Evolutionary conservation across 1,140 invertebrate species (phyloP).

Genomic region (Drosophila leontia): DNA sequence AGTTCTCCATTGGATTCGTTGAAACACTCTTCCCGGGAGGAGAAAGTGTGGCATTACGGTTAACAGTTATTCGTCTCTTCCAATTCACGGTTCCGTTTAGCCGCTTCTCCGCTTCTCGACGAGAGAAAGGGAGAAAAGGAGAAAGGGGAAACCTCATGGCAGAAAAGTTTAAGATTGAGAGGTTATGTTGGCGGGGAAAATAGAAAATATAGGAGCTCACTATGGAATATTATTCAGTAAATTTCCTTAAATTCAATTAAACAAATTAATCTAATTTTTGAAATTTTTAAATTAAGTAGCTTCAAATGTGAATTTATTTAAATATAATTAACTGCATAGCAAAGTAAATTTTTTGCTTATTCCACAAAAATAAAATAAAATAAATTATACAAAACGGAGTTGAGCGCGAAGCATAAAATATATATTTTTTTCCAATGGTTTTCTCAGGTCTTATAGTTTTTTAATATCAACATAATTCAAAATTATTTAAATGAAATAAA

Average conservation of each 20-base stretch:
- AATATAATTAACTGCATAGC: not conserved
- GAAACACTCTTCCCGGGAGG: not conserved
- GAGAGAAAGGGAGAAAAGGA: constrained; percentile 15
- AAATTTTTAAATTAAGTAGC: not conserved
- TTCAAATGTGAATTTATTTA: too few relatives aligned
- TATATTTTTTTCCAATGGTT: too few relatives aligned
- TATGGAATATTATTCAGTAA: not conserved
- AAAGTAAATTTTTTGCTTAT: too few relatives aligned
- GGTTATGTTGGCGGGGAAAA: constrained; percentile 39
- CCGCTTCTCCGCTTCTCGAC: constrained; percentile 8
- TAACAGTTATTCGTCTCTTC: constrained; percentile 4
- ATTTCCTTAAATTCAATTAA: not conserved
- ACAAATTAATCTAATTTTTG: not conserved
- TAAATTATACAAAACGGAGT: too few relatives aligned
- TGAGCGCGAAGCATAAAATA: too few relatives aligned
- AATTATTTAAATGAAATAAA: too few relatives aligned
- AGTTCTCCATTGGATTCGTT: constrained; percentile 25
- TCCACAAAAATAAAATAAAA: not conserved
- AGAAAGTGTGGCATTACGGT: constrained; percentile 45
- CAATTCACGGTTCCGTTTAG: constrained; percentile 2
- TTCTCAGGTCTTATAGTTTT: too few relatives aligned
- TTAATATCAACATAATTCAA: too few relatives aligned
- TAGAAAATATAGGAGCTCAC: not conserved
- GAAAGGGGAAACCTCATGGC: constrained; percentile 50
- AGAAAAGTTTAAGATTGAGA: constrained; percentile 27